Conservation (phyloP, 1,140 invertebrate genomes). For the Batillaria attramentaria region DNA sequence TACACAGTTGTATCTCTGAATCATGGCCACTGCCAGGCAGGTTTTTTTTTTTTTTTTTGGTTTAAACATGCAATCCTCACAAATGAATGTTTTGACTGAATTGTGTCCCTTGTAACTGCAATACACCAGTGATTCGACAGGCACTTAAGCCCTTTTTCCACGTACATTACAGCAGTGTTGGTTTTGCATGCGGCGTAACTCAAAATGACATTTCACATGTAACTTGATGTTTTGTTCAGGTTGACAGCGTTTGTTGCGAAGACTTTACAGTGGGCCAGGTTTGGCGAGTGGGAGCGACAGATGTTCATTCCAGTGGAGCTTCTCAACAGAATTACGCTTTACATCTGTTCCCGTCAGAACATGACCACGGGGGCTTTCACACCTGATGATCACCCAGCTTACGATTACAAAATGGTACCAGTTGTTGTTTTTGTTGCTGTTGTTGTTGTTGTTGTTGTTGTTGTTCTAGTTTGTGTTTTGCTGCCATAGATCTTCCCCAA, state of each 20-base stretch:
- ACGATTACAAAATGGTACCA: constrained; percentile 70
- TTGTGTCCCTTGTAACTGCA: no score
- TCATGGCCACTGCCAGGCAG: no score
- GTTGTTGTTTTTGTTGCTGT: no score
- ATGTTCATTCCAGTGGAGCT: constrained; percentile 67
- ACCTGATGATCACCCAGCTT: constrained; percentile 48
- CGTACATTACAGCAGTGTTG: neutral
- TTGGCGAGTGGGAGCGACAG: constrained; percentile 68
- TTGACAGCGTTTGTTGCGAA: constrained; percentile 69
- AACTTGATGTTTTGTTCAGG: constrained; percentile 55
- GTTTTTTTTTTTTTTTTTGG: no score
- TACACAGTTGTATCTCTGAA: no score
- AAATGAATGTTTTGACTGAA: no score
- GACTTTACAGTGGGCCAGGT: constrained; percentile 61
- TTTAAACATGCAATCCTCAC: no score
- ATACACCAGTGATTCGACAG: no score
- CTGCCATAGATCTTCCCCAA: no score
- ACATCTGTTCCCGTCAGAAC: constrained; percentile 64
- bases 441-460: no score
- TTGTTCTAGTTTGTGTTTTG: no score
- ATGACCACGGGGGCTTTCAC: constrained; percentile 65
- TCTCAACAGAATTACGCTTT: constrained; percentile 65
- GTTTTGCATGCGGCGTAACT: no score
- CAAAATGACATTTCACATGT: neutral
- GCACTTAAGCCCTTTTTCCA: neutral